Conservation (phyloP, 37 sponge, comb jelly and placozoan species). For the Agelas oroides region DNA sequence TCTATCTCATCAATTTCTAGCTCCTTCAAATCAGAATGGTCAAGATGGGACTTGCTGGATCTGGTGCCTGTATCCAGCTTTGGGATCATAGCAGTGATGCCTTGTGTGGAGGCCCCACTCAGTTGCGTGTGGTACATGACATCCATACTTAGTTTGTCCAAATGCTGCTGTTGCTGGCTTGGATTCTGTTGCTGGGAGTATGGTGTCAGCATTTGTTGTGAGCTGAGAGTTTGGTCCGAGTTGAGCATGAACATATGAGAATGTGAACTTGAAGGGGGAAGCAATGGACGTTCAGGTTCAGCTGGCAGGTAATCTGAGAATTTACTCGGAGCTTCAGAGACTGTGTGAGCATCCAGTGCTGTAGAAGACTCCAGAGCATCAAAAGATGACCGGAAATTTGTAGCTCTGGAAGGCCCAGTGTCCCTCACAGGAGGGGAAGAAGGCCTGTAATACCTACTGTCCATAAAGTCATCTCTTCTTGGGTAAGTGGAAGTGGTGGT, state of each 20-base stretch:
- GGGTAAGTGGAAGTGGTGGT: background rate
- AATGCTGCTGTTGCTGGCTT: slow-evolving; percentile 18
- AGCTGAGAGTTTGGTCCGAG: slow-evolving; percentile 12
- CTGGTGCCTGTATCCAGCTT: background rate
- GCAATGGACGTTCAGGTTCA: background rate
- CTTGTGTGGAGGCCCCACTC: slow-evolving; percentile 18
- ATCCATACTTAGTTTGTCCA: slow-evolving; percentile 73
- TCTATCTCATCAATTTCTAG: slow-evolving; percentile 43
- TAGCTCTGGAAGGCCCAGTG: background rate
- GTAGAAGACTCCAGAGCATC: slow-evolving; percentile 1
- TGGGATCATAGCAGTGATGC: slow-evolving; percentile 15
- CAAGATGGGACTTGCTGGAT: background rate
- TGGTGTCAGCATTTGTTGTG: slow-evolving; percentile 23
- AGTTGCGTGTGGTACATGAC: slow-evolving; percentile 51
- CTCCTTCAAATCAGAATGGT: slow-evolving; percentile 16
- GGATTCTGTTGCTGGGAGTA: slow-evolving; percentile 5
- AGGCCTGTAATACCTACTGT: background rate
- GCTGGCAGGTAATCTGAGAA: slow-evolving; percentile 4
- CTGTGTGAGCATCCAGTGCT: background rate
- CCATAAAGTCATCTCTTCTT: background rate
- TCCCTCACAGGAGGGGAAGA: slow-evolving; percentile 23
- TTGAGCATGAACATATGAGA: background rate
- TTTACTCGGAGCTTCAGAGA: slow-evolving; percentile 5
- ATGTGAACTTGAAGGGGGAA: background rate
- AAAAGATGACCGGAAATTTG: background rate